These are phyloP conservation scores for Grallaria varia DNA, from an alignment of 2,113 vertebrate genomes.

Conservation along the genomic window DNA sequence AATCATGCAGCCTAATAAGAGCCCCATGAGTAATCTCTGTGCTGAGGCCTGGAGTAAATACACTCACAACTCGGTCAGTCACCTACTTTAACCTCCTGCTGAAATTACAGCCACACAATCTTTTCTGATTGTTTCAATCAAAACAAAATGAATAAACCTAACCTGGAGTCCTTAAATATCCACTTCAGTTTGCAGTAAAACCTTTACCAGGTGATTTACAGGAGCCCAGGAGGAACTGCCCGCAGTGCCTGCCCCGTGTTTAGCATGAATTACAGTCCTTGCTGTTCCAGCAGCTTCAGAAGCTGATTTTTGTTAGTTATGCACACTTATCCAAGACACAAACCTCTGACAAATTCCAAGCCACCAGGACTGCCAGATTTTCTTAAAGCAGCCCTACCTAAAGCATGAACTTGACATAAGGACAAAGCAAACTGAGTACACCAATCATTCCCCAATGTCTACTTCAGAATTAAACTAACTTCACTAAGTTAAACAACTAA, in stretches of 20 bases:
- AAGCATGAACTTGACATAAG: background rate
- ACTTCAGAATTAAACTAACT: background rate
- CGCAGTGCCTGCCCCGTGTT: conserved; percentile 68
- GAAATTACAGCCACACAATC: conserved; percentile 67
- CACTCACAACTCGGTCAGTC: conserved; percentile 65
- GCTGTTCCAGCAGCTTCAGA: conserved; percentile 36
- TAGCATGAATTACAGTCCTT: conserved; percentile 74
- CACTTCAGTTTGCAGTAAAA: conserved; percentile 69
- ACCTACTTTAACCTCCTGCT: conserved; percentile 74
- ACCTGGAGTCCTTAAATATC: conserved; percentile 73
- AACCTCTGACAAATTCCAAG: background rate
- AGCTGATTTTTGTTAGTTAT: background rate
- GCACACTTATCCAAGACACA: background rate
- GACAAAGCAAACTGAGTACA: background rate
- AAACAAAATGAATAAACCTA: conserved; percentile 62
- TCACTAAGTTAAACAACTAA: background rate
- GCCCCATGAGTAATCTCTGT: conserved; percentile 66
- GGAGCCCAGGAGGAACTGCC: conserved; percentile 75
- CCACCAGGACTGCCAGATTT: background rate
- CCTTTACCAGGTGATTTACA: conserved; percentile 73
- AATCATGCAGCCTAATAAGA: conserved; percentile 76
- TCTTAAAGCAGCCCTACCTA: background rate
- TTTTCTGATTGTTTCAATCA: conserved; percentile 79
- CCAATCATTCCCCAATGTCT: background rate
- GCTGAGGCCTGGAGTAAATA: conserved; percentile 63